Base-by-base conservation (phyloP, 2,113 vertebrate genomes). In the Hipposideros armiger region DNA sequence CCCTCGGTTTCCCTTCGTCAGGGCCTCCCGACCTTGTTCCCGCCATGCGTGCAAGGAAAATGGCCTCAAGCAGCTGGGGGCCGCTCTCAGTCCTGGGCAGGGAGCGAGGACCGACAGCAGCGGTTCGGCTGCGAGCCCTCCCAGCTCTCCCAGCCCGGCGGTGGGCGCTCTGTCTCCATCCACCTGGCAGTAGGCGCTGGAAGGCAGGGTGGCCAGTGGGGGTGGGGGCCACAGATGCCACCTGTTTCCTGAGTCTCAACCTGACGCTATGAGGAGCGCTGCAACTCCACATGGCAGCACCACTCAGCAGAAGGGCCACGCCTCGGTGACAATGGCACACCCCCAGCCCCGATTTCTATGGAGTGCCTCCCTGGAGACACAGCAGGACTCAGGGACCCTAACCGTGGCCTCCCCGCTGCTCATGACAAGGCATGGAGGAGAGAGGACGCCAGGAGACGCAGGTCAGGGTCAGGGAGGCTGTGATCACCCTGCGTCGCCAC, bases 181-280 rank as follows among this genome's bases (percentile, higher is more conserved):
- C 32, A 0, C 83, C 24, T 30, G 4, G 7, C 10, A 74, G 45
- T 5, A 2, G 19, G 64, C 8, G 14, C 45, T 15, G 16, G 6
- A 19, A 22, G 73, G 58, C 73, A 40, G 9, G 3, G 36, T 1
- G 3, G 64, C 22, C 74, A 3, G 13, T 0, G 7, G 56, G 47
- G 26, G 22, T 0, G 2, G 15, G 11, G 2, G 15, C 7, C 42
- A 1, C 4, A 9, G 14, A 36, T 2, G 19, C 47, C 7, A 0
- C 30, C 81, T 17, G 40, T 40, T 70, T 64, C 58, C 5, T 4
- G 11, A 4, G 9, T 22, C 24, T 24, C 36, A 6, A 13, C 67
- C 66, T 14, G 16, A 24, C 8, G 64, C 42, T 1, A 3, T 3
- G 52, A 40, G 42, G 30, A 36, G n/a, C 3, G 50, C 8, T 3